Conservation (phyloP, 1,140 invertebrate species). For the Amyelois transitella region DNA sequence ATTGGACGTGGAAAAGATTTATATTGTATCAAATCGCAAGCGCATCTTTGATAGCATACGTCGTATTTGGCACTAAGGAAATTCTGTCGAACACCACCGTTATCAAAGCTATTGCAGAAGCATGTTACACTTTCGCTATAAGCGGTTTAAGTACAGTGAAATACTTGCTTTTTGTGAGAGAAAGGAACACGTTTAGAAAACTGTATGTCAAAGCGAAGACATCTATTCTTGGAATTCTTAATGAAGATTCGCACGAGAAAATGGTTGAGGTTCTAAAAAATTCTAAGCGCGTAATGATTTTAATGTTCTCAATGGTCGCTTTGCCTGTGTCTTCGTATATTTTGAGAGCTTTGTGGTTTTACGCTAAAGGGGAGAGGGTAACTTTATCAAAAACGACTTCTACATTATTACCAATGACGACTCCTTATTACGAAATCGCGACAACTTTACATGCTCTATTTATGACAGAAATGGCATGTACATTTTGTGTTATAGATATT, state of each 20-base stretch:
- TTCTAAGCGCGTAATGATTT: slow-evolving; percentile 22
- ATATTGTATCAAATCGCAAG: slow-evolving; percentile 29
- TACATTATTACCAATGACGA: slow-evolving; percentile 42
- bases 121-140: slow-evolving; percentile 42
- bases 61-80: slow-evolving; percentile 42
- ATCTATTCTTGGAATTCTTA: slow-evolving; percentile 28
- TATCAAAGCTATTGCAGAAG: slow-evolving; percentile 33
- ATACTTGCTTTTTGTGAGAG: slow-evolving; percentile 36
- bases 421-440: slow-evolving; percentile 46
- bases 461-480: slow-evolving; percentile 31
- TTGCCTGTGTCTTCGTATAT: slow-evolving; percentile 21
- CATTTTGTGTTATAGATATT: slow-evolving; percentile 40
- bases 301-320: slow-evolving; percentile 22
- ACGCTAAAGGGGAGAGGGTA: slow-evolving; percentile 30
- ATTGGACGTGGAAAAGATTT: slow-evolving; percentile 45
- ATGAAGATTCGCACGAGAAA: slow-evolving; percentile 16
- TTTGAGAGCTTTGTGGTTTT: slow-evolving; percentile 36
- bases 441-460: slow-evolving; percentile 43
- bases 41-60: slow-evolving; percentile 36
- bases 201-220: slow-evolving; percentile 40
- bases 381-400: slow-evolving; percentile 38
- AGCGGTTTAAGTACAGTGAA: slow-evolving; percentile 35
- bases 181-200: slow-evolving; percentile 27
- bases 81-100: slow-evolving; percentile 31
- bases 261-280: slow-evolving; percentile 18